Conservation (phyloP, 2,797 vertebrate genomes). For the Pseudotriccus pelzelni region DNA sequence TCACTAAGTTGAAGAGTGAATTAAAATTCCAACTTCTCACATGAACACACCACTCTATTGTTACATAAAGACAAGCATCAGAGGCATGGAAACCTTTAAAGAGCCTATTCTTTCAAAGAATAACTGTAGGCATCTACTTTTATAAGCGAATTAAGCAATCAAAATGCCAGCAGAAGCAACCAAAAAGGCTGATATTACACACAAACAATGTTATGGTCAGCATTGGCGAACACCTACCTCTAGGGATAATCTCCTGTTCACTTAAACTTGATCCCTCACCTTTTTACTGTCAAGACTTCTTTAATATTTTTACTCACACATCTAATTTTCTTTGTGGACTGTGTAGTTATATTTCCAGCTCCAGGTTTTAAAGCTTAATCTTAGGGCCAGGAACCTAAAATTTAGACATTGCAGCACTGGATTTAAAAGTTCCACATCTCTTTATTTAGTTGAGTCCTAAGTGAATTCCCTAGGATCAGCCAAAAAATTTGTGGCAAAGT, state of each 20-base stretch:
- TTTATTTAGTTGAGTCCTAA: background rate
- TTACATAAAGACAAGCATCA: background rate
- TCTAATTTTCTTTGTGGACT: background rate
- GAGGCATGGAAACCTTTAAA: background rate
- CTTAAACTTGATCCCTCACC: background rate
- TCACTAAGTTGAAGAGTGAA: background rate
- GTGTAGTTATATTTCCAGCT: background rate
- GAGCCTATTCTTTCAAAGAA: background rate
- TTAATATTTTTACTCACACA: background rate
- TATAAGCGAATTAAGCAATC: background rate
- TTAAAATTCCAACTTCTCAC: background rate
- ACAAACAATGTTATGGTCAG: background rate
- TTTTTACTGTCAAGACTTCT: background rate
- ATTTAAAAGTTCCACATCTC: background rate
- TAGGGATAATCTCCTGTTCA: background rate
- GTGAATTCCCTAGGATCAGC: background rate
- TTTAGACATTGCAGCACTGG: background rate
- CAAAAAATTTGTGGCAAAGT: conserved; percentile 12
- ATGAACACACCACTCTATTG: background rate
- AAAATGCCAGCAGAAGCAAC: background rate
- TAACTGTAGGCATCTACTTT: background rate
- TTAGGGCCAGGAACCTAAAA: background rate
- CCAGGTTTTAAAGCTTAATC: background rate
- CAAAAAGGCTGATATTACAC: background rate
- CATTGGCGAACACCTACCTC: background rate